phyloP scores from a whole-genome alignment of 2,797 vertebrate genomes.

The Malacoraja senta region DNA sequence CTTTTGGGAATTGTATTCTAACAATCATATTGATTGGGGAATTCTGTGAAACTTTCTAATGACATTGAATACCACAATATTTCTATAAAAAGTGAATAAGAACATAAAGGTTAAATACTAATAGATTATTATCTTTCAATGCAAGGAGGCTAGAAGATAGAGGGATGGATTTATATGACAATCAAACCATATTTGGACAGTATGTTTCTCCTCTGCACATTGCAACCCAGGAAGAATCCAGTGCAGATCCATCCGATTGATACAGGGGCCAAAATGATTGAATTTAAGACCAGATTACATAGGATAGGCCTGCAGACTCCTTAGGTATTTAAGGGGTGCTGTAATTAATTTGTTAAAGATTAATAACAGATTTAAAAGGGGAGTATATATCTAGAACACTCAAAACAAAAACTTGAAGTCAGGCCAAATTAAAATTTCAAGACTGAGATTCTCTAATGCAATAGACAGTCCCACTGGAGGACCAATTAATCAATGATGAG shows the following conservation, averaged over 20 bases:
- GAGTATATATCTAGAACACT: background rate
- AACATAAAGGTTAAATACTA: background rate
- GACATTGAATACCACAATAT: background rate
- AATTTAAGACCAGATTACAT: background rate
- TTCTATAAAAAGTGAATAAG: background rate
- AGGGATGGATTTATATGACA: background rate
- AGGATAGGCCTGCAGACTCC: background rate
- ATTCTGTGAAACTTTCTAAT: background rate
- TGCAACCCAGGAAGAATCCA: background rate
- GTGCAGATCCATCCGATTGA: background rate
- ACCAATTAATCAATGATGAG: background rate
- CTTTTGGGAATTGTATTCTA: background rate
- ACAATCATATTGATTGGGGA: background rate
- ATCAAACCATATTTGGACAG: background rate
- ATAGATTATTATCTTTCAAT: background rate
- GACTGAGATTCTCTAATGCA: background rate
- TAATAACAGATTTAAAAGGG: background rate
- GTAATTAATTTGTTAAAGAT: background rate
- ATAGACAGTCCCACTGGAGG: too few species aligned
- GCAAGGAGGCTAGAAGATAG: background rate
- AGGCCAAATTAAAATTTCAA: background rate
- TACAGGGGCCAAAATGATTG: background rate
- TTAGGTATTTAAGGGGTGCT: background rate
- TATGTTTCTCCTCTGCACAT: background rate
- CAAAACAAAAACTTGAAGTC: background rate